Evolutionary conservation across 2,113 vertebrate genomes (phyloP), one percentile per base, ranked within the genome.

Genomic region (Ptilonorhynchus violaceus): DNA sequence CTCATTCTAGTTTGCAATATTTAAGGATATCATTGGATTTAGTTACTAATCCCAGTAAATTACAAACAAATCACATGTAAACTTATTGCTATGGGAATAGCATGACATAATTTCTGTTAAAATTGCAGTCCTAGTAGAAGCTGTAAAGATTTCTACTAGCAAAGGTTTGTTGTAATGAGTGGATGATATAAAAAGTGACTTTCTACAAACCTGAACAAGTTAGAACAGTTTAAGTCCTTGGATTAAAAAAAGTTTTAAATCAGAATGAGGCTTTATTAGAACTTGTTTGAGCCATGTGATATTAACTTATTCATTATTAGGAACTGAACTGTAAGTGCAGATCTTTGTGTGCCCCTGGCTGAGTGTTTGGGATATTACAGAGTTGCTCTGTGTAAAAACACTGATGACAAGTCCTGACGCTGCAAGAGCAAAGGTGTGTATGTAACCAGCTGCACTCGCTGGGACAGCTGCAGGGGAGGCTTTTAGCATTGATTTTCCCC

Each of bases 1-100:
- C 91, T 90, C 24, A 9, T 84, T 80, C 89, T 92, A 35, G 23
- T 88, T 93, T 85, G 89, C 62, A 13, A 3, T 74, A 22, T 85
- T 89, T 81, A 80, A 85, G 56, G 73, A 66, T 62, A 21, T 62
- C 0, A 53, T 64, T 88, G 7, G 58, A 75, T 76, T 83, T 82
- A 88, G n/a, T 93, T 95, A 70, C 58, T 94, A 79, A 91, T 85
- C n/a, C 11, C 35, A 72, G 23, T 67, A 84, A 83, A 52, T 88
- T 66, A 69, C 81, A 74, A 84, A 95, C 55, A 92, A 93, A 84
- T 92, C 16, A 78, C 82, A 85, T 83, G 47, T 69, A 64, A 92
- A 64, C 3, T 18, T 86, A 86, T 64, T 60, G 47, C 50, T 70
- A 78, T 88, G 47, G 58, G 74, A 92, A 55, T 78, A 79, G 87